Percentiles rank a stretch among this genome's conserved stretches.
These are phyloP conservation scores for Anneissia japonica DNA, from an alignment of 35 echinoderm and acorn worm genomes.

Conservation along the genomic window DNA sequence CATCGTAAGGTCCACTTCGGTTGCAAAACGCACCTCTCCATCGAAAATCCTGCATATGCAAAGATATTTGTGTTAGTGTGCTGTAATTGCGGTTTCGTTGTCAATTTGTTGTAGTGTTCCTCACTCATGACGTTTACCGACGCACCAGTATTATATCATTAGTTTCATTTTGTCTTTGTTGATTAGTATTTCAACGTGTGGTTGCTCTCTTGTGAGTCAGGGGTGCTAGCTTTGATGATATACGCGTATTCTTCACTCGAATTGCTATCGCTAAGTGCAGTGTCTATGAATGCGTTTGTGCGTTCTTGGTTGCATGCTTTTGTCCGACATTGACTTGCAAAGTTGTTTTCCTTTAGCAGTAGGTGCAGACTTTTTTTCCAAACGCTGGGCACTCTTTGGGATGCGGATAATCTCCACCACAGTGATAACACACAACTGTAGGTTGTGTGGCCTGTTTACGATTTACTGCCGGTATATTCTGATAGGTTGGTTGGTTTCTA, in stretches of 20 bases:
- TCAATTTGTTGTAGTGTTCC: neutral
- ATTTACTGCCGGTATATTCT: no score
- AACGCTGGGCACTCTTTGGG: constrained; percentile 9
- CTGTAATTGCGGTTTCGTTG: neutral
- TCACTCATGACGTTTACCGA: constrained; percentile 20
- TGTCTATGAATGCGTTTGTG: no score
- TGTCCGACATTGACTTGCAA: constrained; percentile 13
- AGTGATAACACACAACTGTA: neutral
- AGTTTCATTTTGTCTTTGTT: neutral
- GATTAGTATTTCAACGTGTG: neutral
- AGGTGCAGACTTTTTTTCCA: constrained; percentile 23
- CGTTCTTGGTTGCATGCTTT: no score
- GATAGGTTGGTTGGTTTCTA: neutral
- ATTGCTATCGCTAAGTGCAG: no score
- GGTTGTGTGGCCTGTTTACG: neutral
- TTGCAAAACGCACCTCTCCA: no score
- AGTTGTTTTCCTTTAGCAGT: constrained; percentile 6
- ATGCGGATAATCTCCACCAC: constrained; percentile 37
- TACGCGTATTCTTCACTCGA: no score
- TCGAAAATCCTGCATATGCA: neutral
- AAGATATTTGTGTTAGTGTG: neutral
- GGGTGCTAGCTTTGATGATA: no score
- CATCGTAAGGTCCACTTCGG: no score
- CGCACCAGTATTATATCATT: neutral
- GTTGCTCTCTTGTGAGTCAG: no score